Evolutionary conservation across 2,888 invertebrate species (phyloP).

Genomic region (Lomographa bimaculata): DNA sequence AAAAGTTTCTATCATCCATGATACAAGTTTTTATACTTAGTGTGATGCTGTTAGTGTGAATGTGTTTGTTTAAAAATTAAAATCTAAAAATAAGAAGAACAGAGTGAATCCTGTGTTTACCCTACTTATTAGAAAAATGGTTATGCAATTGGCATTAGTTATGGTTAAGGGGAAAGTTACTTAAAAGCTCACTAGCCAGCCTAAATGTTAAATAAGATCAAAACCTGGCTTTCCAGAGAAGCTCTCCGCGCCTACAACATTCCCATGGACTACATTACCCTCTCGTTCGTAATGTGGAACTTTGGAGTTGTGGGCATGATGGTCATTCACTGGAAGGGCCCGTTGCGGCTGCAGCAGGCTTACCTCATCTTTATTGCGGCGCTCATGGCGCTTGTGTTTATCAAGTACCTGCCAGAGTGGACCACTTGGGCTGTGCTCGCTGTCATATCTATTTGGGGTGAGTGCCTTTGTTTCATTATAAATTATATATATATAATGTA

Average conservation of each 20-base stretch:
- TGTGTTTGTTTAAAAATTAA: too few relatives aligned
- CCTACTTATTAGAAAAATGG: too few relatives aligned
- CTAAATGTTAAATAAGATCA: too few relatives aligned
- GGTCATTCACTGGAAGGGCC: conserved; percentile 99
- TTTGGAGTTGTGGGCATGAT: conserved; percentile 99
- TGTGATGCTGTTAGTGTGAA: too few relatives aligned
- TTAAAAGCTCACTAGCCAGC: too few relatives aligned
- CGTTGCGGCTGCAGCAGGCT: conserved; percentile 95
- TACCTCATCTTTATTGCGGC: conserved; percentile 99
- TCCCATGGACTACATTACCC: conserved; percentile 96
- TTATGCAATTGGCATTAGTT: too few relatives aligned
- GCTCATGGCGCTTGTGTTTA: conserved; percentile 98
- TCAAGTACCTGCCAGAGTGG: conserved; percentile 99
- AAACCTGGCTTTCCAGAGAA: conserved; percentile 89
- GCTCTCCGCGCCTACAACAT: conserved; percentile 96
- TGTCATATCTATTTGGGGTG: conserved; percentile 99
- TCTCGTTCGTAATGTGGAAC: conserved; percentile 96
- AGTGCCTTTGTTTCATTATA: neutral
- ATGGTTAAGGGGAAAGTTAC: too few relatives aligned
- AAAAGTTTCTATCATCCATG: too few relatives aligned
- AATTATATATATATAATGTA: neutral
- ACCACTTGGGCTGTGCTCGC: conserved; percentile 99
- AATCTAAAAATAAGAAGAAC: too few relatives aligned
- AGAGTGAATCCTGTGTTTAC: too few relatives aligned
- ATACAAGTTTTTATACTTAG: too few relatives aligned